Percentiles rank a stretch among this genome's conserved stretches.
Conservation (phyloP, 1,140 invertebrate species). For the Hydropsyche tenuis region DNA sequence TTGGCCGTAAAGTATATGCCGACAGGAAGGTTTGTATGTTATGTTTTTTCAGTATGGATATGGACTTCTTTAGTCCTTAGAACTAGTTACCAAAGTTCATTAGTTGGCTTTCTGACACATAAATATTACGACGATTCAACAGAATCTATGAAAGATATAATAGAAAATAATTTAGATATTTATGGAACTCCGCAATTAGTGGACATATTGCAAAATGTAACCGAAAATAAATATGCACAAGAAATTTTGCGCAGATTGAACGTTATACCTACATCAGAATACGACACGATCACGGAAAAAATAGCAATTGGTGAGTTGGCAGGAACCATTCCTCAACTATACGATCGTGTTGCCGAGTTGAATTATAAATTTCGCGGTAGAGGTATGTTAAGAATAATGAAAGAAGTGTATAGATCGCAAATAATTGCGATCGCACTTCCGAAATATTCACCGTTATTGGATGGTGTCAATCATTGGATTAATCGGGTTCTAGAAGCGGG, state of each 20-base stretch:
- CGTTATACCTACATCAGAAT: constrained; percentile 32
- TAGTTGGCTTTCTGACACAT: constrained; percentile 40
- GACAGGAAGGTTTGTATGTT: constrained; percentile 45
- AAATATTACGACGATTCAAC: constrained; percentile 38
- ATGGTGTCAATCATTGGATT: constrained; percentile 41
- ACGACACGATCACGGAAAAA: constrained; percentile 27
- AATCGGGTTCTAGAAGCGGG: constrained; percentile 42
- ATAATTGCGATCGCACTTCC: constrained; percentile 36
- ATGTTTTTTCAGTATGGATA: constrained; percentile 45
- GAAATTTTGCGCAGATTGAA: constrained; percentile 36
- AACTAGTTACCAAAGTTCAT: constrained; percentile 41
- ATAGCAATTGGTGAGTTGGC: constrained; percentile 35
- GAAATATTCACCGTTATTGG: constrained; percentile 36
- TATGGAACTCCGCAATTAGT: constrained; percentile 35
- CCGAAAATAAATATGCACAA: constrained; percentile 31
- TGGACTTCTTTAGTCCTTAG: constrained; percentile 45
- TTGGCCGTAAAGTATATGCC: constrained; percentile 34
- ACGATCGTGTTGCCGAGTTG: constrained; percentile 40
- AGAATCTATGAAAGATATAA: constrained; percentile 43
- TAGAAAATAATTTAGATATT: constrained; percentile 39
- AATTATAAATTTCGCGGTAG: constrained; percentile 34
- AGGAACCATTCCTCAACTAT: constrained; percentile 35
- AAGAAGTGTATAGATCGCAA: constrained; percentile 43
- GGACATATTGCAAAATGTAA: constrained; percentile 35
- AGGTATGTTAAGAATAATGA: constrained; percentile 33